Base-by-base conservation (phyloP, 2,113 vertebrate species). In the Alethe castanea region DNA sequence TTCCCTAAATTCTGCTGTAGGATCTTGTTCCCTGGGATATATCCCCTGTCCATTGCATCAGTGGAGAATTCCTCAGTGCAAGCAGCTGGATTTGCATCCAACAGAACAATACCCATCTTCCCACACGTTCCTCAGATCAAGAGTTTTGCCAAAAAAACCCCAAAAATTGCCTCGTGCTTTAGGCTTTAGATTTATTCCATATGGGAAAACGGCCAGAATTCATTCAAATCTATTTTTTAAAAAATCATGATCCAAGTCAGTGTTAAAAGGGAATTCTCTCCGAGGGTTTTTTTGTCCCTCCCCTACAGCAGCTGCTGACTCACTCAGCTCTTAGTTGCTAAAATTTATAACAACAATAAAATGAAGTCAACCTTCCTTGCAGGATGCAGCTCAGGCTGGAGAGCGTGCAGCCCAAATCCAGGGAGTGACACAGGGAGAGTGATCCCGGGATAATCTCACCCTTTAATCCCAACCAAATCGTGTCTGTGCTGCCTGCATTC, bases 321-420 rank as follows among this genome's bases (percentile, higher is more conserved):
- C 28, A 9, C 62, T 47, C n/a, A 53, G 24, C 40, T 38, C 71
- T 50, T 12, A 42, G 42, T 3, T 78, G 52, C 36, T 86, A 29
- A 44, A 90, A 91, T 89, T 94, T 69, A 53, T 61, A 33, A 28
- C 35, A 76, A 35, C 38, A 90, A 94, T 85, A 72, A 96, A 94
- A 92, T 11, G 54, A 69, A 90, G 50, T 31, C 53, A 42, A 53
- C 19, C 53, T 36, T 42, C 33, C 57, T 45, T 36, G 31, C 15
- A 87, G 62, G 4, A 54, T n/a, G 57, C 40, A 62, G 22, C 81
- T 56, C 0, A 9, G n/a, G 26, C 25, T 64, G 82, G 42, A 29
- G 29, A 38, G 14, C 0, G 4, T 23, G 33, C 33, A 31, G 11
- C 19, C 29, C 50, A 26, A 90, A 90, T 69, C 53, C 64, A 62